Percentiles rank a stretch among this genome's conserved stretches.
Conservation (phyloP, 2,888 invertebrate species). For the Apomyelois bistriatella region DNA sequence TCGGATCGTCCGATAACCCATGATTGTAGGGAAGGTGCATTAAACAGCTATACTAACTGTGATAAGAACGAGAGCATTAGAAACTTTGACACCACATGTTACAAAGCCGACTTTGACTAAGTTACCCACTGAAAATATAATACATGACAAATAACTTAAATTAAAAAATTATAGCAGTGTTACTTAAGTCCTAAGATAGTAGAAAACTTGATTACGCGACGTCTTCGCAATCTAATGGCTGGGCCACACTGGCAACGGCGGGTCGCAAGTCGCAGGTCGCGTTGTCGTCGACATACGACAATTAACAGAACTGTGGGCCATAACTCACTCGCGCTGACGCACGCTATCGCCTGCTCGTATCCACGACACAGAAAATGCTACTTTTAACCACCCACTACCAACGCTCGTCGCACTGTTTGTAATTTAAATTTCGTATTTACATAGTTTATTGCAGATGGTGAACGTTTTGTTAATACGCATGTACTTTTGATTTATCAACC, state of each 20-base stretch:
- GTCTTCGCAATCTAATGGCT: conserved; percentile 1
- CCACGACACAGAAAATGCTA: conserved; percentile 45
- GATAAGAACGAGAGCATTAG: too few species aligned
- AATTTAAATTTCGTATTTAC: conserved; percentile 69
- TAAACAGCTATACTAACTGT: too few species aligned
- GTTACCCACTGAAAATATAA: too few species aligned
- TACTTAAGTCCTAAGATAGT: not conserved
- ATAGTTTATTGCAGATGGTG: conserved; percentile 68
- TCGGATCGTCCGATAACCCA: too few species aligned
- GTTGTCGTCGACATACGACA: conserved; percentile 48
- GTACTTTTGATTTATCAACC: conserved; percentile 46
- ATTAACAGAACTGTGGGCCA: conserved; percentile 53
- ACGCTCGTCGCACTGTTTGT: conserved; percentile 51
- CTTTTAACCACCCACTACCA: conserved; percentile 45
- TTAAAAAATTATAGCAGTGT: not conserved
- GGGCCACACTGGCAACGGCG: conserved; percentile 1
- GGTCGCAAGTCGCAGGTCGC: conserved; percentile 20
- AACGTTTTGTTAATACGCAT: conserved; percentile 63
- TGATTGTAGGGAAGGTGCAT: too few species aligned
- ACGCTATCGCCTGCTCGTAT: conserved; percentile 41
- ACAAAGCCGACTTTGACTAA: too few species aligned
- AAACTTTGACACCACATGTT: too few species aligned
- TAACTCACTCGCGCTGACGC: conserved; percentile 54
- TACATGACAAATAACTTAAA: too few species aligned
- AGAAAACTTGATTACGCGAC: conserved; percentile 4